Percentiles rank a stretch among this genome's conserved stretches.
These are phyloP conservation scores for Alloscopus bannaensis DNA, from an alignment of 2,888 invertebrate genomes.

Conservation along the genomic window DNA sequence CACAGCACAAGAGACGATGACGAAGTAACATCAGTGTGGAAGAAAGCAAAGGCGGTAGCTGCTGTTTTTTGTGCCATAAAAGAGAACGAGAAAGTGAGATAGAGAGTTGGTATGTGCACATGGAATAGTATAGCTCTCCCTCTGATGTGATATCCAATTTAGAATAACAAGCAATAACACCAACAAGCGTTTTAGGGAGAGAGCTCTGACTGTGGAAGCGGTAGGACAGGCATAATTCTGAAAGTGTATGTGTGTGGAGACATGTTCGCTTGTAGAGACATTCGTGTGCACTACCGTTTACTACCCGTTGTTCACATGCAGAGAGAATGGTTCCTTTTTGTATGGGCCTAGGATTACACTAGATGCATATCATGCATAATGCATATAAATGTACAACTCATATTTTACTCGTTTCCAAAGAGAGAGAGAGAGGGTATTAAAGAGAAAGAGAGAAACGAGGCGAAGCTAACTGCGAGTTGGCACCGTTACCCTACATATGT, in stretches of 20 bases:
- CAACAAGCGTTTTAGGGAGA: constrained; percentile 43
- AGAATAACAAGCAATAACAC: constrained; percentile 41
- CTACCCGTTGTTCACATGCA: neutral
- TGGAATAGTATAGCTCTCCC: no score
- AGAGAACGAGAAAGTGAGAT: constrained; percentile 40
- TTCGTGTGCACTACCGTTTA: neutral
- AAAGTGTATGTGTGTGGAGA: constrained; percentile 31
- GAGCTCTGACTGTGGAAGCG: neutral
- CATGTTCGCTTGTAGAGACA: constrained; percentile 25
- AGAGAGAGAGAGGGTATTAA: constrained; percentile 31
- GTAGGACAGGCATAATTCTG: constrained; percentile 17
- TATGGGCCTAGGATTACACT: neutral
- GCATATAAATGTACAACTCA: no score
- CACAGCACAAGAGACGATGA: no score
- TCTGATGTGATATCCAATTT: constrained; percentile 47
- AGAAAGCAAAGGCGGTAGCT: no score
- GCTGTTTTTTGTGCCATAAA: no score
- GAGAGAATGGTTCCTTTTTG: neutral
- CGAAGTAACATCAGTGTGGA: no score
- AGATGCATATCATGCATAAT: no score
- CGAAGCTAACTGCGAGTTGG: neutral
- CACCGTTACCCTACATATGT: neutral
- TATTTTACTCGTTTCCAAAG: no score
- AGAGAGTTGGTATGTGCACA: constrained; percentile 31
- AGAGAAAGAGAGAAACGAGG: neutral